These are phyloP conservation scores for Anodontia alba DNA, from an alignment of 2,888 invertebrate species.

Conservation along the genomic window DNA sequence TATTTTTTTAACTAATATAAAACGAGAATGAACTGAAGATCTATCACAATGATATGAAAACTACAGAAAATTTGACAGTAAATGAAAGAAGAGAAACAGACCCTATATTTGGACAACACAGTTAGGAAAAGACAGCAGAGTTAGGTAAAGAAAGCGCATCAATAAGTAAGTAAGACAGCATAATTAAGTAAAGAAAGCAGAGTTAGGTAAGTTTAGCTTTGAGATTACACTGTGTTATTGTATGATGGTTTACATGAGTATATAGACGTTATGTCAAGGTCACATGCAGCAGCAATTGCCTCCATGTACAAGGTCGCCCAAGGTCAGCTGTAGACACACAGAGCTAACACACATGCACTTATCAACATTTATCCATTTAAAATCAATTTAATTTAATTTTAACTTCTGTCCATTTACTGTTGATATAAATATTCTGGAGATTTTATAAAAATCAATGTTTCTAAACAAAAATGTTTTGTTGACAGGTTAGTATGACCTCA, in stretches of 20 bases:
- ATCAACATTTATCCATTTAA: background rate
- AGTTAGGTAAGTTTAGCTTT: constrained; percentile 5
- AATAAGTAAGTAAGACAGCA: background rate
- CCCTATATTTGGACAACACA: background rate
- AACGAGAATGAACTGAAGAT: too few species aligned
- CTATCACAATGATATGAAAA: too few species aligned
- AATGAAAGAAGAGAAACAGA: too few species aligned
- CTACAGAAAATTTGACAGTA: too few species aligned
- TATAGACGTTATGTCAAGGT: constrained; percentile 11
- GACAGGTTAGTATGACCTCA: too few species aligned
- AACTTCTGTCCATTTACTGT: too few species aligned
- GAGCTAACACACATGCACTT: constrained; percentile 13
- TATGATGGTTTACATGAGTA: background rate
- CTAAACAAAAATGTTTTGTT: too few species aligned
- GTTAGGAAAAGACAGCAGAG: background rate
- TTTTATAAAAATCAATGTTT: too few species aligned
- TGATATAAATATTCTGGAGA: too few species aligned
- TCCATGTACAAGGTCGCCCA: constrained; percentile 18
- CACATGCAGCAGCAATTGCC: constrained; percentile 17
- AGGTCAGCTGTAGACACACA: constrained; percentile 13
- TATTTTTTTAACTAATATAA: too few species aligned
- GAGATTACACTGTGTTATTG: background rate
- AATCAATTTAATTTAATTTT: too few species aligned
- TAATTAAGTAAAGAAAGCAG: constrained; percentile 4
- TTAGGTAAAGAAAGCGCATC: background rate